Evolutionary conservation across 2,888 invertebrate genomes (phyloP), one percentile per base, ranked within the genome.

Genomic region (Beris chalybata): DNA sequence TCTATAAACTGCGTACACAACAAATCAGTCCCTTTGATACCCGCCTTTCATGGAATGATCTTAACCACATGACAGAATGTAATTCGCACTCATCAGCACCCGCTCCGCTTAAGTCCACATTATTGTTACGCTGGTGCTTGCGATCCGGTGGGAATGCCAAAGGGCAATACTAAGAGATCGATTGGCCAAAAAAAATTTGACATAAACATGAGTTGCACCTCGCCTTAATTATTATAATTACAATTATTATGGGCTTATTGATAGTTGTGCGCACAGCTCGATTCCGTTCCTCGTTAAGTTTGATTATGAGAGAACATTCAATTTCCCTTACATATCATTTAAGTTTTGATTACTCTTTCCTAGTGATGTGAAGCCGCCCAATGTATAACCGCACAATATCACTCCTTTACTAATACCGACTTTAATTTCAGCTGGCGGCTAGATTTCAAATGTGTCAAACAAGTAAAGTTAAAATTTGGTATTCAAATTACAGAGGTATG

Each of bases 141-240:
- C 54, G 31, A 54, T 54, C 54, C n/a, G 11, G 31, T 54, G 31
- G 54, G 54, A 38, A 38, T 38, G 7, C 38, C 38, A 38, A 38
- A 13, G 31, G 58, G 58, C 58, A 59, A 48, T 31, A 48, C 58
- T 59, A 63, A 68, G 69, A 67, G 71, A 72, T 73, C 71, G 70
- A 71, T 71, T 67, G 68, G 64, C 64, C 65, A 45, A 67, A 67
- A 71, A 22, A 70, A 32, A 7, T 74, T 75, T 75, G 76, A 75
- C 75, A 75, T 74, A 74, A 74, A 74, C 73, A 74, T 72, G 73
- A 72, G 72, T 73, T 74, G 72, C 73, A 74, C 72, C 73, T 75
- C 73, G 73, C 73, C 74, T 75, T 76, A 75, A 77, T 77, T 75
- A 74, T 73, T 72, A 73, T 73, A 75, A 75, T 77, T 74, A 77